Evolutionary conservation across 2,113 vertebrate genomes (phyloP).

Genomic region (Tupaia chinensis): DNA sequence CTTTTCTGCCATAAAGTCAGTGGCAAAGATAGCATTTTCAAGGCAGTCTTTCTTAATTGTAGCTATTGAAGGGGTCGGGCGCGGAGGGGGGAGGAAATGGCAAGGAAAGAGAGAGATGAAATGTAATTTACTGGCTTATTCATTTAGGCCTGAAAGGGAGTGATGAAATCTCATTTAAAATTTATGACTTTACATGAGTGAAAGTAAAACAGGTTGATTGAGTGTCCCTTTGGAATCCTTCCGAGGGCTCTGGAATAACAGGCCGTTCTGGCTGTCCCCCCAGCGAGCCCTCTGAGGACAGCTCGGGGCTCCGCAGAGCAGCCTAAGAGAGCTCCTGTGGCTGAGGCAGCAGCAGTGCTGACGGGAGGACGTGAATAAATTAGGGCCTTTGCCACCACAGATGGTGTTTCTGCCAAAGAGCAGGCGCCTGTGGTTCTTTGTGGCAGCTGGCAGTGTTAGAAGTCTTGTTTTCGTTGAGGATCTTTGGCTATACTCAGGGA

Average conservation of each 20-base stretch:
- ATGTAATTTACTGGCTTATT: constrained; percentile 76
- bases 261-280: not conserved
- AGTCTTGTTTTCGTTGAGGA: not conserved
- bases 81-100: not conserved
- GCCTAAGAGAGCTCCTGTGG: not conserved
- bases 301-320: not conserved
- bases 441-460: not conserved
- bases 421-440: not conserved
- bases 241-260: not conserved
- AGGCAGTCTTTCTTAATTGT: constrained; percentile 41
- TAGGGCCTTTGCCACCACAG: constrained; percentile 64
- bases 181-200: constrained; percentile 73
- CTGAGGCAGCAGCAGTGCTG: not conserved
- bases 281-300: not conserved
- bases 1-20: constrained; percentile 44
- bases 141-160: constrained; percentile 66
- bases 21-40: not conserved
- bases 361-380: constrained; percentile 60
- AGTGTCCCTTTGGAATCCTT: constrained; percentile 39
- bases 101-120: not conserved
- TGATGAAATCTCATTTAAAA: constrained; percentile 80
- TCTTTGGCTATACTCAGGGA: not conserved
- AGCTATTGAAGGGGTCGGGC: constrained; percentile 1
- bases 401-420: constrained; percentile 20
- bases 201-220: constrained; percentile 53